Base-by-base conservation (phyloP, 2,888 invertebrate genomes). In the Acrobasis consociella region DNA sequence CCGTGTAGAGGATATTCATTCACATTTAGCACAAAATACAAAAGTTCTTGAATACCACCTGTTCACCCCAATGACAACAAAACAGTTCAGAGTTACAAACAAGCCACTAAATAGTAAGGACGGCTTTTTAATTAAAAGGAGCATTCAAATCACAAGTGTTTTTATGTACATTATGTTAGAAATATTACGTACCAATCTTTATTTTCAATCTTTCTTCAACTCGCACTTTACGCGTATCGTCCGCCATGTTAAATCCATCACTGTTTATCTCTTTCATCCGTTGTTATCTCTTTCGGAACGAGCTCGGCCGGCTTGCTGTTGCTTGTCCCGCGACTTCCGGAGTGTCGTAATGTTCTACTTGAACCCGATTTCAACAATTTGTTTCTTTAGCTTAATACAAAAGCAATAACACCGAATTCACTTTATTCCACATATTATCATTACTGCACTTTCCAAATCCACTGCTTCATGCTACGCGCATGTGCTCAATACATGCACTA, bases 181-280 rank as follows among this genome's bases (percentile, higher is more conserved):
- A 81, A 77, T 74, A 79, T 80, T 89, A 95, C 96, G 93, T 94
- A 97, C 97, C 97, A 91, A 97, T 97, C 95, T 97, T 97, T 88
- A 97, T 97, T 95, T 96, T 97, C 93, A 97, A 95, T 93, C 97
- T 96, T 94, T 97, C 97, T 93, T 97, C 97, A 90, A 97, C 95
- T 94, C 97, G 95, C 93, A 97, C 97, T 95, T 96, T 95, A 94
- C 96, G 96, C 94, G 95, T 95, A 94, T 95, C 96, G 94, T 96
- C 96, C 94, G 97, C 97, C 97, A 97, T 97, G 95, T 96, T 97
- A 95, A 94, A 95, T 96, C 96, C 96, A 96, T 96, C 94, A 95
- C 95, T 93, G 91, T 91, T 91, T 91, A 92, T 91, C 91, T 91
- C 91, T 91, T 91, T 92, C 92, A 92, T 91, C 91, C 91, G 92